Evolutionary conservation across 2,888 invertebrate species (phyloP), one percentile per base, ranked within the genome.

Genomic region (Sesia bembeciformis): DNA sequence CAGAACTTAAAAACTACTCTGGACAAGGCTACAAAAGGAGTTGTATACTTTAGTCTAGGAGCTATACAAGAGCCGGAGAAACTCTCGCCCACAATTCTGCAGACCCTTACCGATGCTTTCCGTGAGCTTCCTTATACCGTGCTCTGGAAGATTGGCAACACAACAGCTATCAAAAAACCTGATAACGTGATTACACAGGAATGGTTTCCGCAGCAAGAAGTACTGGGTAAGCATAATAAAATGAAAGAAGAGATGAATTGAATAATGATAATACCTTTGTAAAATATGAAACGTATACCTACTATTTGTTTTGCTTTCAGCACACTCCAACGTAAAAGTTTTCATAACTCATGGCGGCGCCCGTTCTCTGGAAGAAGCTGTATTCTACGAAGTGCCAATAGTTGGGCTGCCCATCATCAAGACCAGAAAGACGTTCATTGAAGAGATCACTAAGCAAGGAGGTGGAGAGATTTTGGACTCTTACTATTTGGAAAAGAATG

Each of bases 201-300:
- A 8, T 92, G 92, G 92, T 81, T 91, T 55, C 91, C 91, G 1
- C 92, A 92, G 60, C 88, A 91, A 62, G 87, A 90, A 67, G 58
- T 92, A 57, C 73, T 92, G 56, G 90, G 91, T 91, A 68, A 62
- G 60, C 40, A n/a, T 23, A 52, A 52, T 23, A 23, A 23, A 23
- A 23, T 23, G 23, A 23, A 23, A 23, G 23, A 23, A 23, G 23
- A 23, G 23, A 23, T 23, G 23, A 23, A 23, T 23, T 23, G 23
- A 23, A 23, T 23, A 23, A 23, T 23, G 23, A 23, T 23, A 1
- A 23, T 2, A 23, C 23, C 23, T 23, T 23, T 23, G 23, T 23
- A 2, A 23, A 23, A 23, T 23, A 23, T 23, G 23, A 23, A 23
- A 23, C 23, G 23, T n/a, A n/a, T n/a, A 46, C 43, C 43, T n/a